A percentile compares a stretch with the other conserved stretches of the same genome.
Evolutionary conservation across 2,888 invertebrate species (phyloP).

Genomic region (Gnatocerus cornutus): DNA sequence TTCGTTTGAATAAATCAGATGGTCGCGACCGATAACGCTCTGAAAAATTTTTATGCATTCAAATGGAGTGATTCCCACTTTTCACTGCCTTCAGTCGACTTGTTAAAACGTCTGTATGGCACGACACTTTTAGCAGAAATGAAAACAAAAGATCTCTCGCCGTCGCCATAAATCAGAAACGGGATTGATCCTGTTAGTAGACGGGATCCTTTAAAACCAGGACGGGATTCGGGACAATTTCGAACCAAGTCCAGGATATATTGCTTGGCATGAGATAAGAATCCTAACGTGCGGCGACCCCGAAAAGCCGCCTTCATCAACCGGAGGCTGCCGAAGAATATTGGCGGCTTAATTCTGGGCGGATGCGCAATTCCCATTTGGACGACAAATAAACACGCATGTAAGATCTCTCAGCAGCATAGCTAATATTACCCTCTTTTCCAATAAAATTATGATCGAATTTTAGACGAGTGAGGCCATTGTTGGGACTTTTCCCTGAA

Average conservation of each 20-base stretch:
- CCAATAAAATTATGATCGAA: too few species aligned
- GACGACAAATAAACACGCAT: too few species aligned
- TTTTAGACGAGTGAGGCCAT: too few species aligned
- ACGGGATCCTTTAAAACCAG: slow-evolving; percentile 61
- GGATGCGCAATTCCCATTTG: background rate
- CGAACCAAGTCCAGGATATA: slow-evolving; percentile 50
- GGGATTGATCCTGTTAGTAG: slow-evolving; percentile 64
- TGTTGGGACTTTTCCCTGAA: too few species aligned
- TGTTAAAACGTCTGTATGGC: slow-evolving; percentile 50
- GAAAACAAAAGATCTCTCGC: slow-evolving; percentile 54
- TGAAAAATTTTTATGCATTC: slow-evolving; percentile 26
- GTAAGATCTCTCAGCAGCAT: too few species aligned
- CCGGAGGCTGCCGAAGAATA: slow-evolving; percentile 5
- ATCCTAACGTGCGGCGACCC: slow-evolving; percentile 49
- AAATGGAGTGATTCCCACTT: slow-evolving; percentile 19
- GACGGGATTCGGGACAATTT: slow-evolving; percentile 56
- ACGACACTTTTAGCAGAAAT: slow-evolving; percentile 52
- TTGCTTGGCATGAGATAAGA: slow-evolving; percentile 52
- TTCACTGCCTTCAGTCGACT: slow-evolving; percentile 34
- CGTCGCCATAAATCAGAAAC: slow-evolving; percentile 61
- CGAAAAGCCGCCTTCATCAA: slow-evolving; percentile 9
- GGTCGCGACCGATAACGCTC: slow-evolving; percentile 15
- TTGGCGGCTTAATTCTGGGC: slow-evolving; percentile 1
- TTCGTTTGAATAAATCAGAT: slow-evolving; percentile 39
- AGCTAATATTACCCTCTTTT: too few species aligned